Percentiles rank a stretch among this genome's conserved stretches.
Conservation (phyloP, 2,888 invertebrate species). For the Eupithecia subfuscata region DNA sequence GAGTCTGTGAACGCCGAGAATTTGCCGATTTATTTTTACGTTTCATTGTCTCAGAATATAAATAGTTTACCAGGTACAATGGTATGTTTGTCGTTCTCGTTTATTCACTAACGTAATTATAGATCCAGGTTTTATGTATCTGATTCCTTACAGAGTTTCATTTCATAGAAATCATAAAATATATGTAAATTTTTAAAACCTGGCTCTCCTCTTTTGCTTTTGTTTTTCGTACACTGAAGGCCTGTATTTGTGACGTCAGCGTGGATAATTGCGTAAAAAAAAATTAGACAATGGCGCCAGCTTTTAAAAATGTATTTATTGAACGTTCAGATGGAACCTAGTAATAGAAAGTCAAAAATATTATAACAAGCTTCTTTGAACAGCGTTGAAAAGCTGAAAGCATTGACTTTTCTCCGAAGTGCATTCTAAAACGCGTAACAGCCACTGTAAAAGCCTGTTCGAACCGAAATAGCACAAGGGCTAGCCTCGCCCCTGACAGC, state of each 20-base stretch:
- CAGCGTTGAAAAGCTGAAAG: slow-evolving; percentile 5
- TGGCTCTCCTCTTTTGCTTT: no score
- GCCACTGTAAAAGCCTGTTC: slow-evolving; percentile 3
- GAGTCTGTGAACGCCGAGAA: slow-evolving; percentile 28
- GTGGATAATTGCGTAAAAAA: no score
- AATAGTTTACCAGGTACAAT: slow-evolving; percentile 39
- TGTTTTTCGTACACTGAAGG: no score
- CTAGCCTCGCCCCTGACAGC: neutral
- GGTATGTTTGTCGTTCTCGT: slow-evolving; percentile 18
- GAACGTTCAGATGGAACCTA: neutral
- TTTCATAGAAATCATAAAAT: neutral
- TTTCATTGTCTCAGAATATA: slow-evolving; percentile 41
- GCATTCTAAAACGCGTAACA: neutral
- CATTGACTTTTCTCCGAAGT: slow-evolving; percentile 12
- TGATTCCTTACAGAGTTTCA: neutral
- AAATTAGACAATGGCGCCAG: no score
- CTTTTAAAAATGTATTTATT: no score
- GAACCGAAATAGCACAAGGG: slow-evolving; percentile 1
- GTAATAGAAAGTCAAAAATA: neutral
- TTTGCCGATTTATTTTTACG: slow-evolving; percentile 41
- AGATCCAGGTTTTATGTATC: neutral
- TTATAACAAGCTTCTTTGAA: neutral
- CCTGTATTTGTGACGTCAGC: no score
- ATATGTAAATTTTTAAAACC: neutral
- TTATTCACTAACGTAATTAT: slow-evolving; percentile 25